These are phyloP conservation scores for Macrophya alboannulata DNA, from an alignment of 2,888 invertebrate genomes.

Conservation along the genomic window DNA sequence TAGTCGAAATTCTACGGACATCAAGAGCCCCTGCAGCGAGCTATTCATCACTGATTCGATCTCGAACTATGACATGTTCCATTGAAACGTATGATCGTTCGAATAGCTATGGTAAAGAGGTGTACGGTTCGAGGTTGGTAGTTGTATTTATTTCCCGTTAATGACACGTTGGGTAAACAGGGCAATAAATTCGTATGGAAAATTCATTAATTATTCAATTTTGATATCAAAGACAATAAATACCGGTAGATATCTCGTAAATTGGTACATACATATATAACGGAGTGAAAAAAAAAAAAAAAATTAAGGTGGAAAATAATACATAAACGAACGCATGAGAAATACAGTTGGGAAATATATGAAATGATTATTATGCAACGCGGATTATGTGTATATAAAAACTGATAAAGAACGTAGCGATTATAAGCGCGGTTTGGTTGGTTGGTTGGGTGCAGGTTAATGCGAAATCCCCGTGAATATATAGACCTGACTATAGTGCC, in stretches of 20 bases:
- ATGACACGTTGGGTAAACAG: not conserved
- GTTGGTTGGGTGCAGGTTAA: not conserved
- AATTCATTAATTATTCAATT: not conserved
- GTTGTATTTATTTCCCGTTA: not conserved
- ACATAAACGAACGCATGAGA: too few relatives aligned
- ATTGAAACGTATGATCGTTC: constrained; percentile 20
- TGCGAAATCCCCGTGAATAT: not conserved
- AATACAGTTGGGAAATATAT: too few relatives aligned
- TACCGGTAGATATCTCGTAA: too few relatives aligned
- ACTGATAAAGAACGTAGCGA: constrained; percentile 19
- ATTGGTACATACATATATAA: too few relatives aligned
- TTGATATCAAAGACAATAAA: too few relatives aligned
- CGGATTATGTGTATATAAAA: not conserved
- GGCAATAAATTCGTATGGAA: not conserved
- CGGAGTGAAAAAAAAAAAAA: not conserved
- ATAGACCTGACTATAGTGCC: not conserved
- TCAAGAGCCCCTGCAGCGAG: not conserved
- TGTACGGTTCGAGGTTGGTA: not conserved
- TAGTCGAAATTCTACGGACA: constrained; percentile 26
- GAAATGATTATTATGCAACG: not conserved
- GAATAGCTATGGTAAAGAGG: not conserved
- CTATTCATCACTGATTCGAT: constrained; percentile 48
- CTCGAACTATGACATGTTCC: constrained; percentile 24
- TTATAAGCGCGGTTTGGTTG: not conserved
- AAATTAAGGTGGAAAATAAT: too few relatives aligned